phyloP scores from a whole-genome alignment of 2,888 invertebrate genomes.

The Athalia circularis region DNA sequence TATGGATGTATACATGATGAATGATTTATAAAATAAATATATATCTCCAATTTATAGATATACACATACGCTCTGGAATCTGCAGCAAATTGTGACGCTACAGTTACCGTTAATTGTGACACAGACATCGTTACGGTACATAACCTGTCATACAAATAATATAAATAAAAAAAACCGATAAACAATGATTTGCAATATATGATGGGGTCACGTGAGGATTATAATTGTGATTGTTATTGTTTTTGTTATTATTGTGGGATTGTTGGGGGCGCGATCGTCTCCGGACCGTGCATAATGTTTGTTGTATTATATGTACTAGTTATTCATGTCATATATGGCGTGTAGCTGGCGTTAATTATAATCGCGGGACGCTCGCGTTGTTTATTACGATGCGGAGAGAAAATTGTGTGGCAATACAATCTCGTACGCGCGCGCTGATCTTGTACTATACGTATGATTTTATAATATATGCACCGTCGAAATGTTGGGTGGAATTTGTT shows the following conservation, averaged over 20 bases:
- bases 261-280: constrained; percentile 22
- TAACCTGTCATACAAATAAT: background rate
- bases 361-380: background rate
- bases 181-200: background rate
- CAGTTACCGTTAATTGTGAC: too few species aligned
- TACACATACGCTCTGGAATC: too few species aligned
- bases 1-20: background rate
- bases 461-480: too few species aligned
- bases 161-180: background rate
- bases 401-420: constrained; percentile 18
- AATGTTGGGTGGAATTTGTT: too few species aligned
- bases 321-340: background rate
- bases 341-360: too few species aligned
- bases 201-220: background rate
- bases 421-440: background rate
- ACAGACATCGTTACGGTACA: background rate
- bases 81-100: too few species aligned
- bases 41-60: background rate
- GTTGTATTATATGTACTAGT: background rate
- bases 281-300: background rate
- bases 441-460: background rate
- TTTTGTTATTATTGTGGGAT: background rate
- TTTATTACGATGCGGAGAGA: background rate
- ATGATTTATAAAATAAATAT: background rate
- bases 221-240: background rate